phyloP scores from a whole-genome alignment of 2,113 vertebrate species.

The Nyctereutes procyonoides region DNA sequence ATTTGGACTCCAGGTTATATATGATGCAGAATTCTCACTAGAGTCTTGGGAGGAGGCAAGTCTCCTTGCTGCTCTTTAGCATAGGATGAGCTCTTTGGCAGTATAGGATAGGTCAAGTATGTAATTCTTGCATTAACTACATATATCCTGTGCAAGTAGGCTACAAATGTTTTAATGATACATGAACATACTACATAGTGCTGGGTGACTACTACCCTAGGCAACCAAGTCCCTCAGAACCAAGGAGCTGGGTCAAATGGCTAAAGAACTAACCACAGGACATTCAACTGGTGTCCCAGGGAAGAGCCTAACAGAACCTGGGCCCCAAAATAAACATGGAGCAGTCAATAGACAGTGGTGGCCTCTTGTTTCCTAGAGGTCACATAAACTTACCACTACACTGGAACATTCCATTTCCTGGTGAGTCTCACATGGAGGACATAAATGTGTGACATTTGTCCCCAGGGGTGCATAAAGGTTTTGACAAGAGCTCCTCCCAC shows the following conservation, averaged over 20 bases:
- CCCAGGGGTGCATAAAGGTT: not conserved
- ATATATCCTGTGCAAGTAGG: not conserved
- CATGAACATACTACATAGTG: not conserved
- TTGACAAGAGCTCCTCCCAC: not conserved
- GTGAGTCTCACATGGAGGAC: not conserved
- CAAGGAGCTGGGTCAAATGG: not conserved
- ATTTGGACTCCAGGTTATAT: not conserved
- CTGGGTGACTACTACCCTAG: not conserved
- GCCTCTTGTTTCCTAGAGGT: not conserved
- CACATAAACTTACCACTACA: not conserved
- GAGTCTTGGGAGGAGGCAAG: not conserved
- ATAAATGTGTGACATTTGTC: not conserved
- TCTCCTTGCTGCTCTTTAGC: not conserved
- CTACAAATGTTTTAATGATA: not conserved
- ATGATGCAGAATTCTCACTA: not conserved
- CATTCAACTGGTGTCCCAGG: not conserved
- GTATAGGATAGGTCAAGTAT: accelerated
- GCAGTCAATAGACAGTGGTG: not conserved
- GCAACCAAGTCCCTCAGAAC: not conserved
- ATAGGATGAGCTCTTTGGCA: not conserved
- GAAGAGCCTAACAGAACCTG: not conserved
- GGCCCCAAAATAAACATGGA: not conserved
- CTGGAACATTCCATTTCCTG: not conserved
- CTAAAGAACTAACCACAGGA: not conserved
- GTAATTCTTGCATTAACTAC: not conserved